A percentile compares a stretch with the other conserved stretches of the same genome.
Conservation (phyloP, 2,113 vertebrate genomes). For the Cynoglossus semilaevis region DNA sequence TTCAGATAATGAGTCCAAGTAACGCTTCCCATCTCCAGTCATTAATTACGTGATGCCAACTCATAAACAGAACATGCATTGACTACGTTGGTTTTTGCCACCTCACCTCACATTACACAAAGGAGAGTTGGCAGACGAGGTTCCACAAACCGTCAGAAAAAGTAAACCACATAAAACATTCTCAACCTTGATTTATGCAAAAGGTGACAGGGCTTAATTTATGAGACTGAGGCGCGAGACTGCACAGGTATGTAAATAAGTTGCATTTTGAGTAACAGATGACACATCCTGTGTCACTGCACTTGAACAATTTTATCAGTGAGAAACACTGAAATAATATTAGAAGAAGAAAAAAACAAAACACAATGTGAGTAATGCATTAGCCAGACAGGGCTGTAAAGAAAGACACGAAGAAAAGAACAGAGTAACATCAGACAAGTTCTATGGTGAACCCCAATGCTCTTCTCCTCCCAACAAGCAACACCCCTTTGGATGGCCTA, state of each 20-base stretch:
- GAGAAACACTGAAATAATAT: not conserved
- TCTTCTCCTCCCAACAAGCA: constrained; percentile 62
- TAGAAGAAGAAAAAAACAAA: constrained; percentile 1
- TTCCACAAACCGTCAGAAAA: no score
- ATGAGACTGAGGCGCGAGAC: not conserved
- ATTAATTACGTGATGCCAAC: no score
- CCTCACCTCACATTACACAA: no score
- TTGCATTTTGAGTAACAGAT: not conserved
- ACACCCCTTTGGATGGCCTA: constrained; percentile 71
- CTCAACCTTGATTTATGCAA: no score
- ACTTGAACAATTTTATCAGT: not conserved
- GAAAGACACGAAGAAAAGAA: constrained; percentile 47
- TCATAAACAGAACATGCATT: no score
- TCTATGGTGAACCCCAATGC: constrained; percentile 63
- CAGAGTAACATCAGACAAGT: constrained; percentile 71
- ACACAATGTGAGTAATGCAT: constrained; percentile 15
- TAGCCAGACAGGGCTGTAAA: constrained; percentile 31
- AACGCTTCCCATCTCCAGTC: no score
- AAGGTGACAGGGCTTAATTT: not conserved
- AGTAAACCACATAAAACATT: no score
- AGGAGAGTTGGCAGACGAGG: no score
- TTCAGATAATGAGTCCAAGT: no score
- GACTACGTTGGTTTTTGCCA: no score
- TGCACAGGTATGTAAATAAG: not conserved
- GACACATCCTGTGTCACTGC: not conserved